Conservation (phyloP, 2,113 vertebrate species). For the Tylochromis polylepis region DNA sequence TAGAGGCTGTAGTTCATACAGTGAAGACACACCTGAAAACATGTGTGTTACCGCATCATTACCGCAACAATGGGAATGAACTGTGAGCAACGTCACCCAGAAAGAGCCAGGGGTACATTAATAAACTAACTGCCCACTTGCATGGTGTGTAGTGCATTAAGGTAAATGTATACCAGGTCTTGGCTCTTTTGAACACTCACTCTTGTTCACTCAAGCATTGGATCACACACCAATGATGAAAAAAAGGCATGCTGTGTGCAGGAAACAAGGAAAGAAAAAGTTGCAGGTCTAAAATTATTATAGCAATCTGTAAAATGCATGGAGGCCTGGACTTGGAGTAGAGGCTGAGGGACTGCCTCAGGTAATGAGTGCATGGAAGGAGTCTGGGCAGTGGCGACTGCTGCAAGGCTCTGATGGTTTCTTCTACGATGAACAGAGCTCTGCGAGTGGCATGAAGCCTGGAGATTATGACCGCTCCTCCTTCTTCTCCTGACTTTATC, state of each 20-base stretch:
- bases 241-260: constrained; percentile 33
- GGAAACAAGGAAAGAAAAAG: constrained; percentile 38
- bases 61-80: constrained; percentile 65
- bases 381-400: constrained; percentile 2
- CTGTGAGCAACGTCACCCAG: constrained; percentile 56
- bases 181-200: constrained; percentile 6
- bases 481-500: constrained; percentile 23
- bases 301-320: constrained; percentile 15
- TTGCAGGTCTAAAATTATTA: constrained; percentile 43
- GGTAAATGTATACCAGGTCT: constrained; percentile 57
- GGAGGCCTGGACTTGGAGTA: constrained; percentile 6
- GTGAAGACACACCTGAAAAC: constrained; percentile 61
- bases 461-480: constrained; percentile 10
- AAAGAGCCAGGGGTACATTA: constrained; percentile 42
- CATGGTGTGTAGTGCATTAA: constrained; percentile 48
- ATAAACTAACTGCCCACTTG: constrained; percentile 53
- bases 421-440: constrained; percentile 27
- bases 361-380: constrained; percentile 35
- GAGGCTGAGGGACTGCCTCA: background rate
- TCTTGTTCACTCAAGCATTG: background rate
- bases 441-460: background rate
- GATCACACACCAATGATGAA: constrained; percentile 57
- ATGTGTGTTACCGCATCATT: constrained; percentile 56
- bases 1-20: background rate
- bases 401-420: constrained; percentile 22